phyloP scores from a whole-genome alignment of 2,113 vertebrate genomes.

The Oreochromis spilurus region DNA sequence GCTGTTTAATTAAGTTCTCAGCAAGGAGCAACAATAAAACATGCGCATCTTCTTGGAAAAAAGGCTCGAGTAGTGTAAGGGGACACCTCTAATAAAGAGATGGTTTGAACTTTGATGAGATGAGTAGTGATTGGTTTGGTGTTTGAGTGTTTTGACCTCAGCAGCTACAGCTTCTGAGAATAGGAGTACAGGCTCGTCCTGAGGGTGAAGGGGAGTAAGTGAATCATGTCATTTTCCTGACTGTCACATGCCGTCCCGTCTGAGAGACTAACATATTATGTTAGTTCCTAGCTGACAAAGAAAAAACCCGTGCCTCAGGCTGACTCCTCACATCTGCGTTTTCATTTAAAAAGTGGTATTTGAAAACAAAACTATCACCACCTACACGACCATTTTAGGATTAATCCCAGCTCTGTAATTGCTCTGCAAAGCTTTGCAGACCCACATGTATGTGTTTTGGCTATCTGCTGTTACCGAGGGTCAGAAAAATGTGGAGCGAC shows the following conservation, averaged over 20 bases:
- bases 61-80: not conserved
- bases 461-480: not conserved
- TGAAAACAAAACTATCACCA: not conserved
- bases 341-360: not conserved
- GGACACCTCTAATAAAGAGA: not conserved
- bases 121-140: not conserved
- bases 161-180: slow-evolving; percentile 1
- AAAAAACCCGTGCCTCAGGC: not conserved
- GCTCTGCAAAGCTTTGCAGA: not conserved
- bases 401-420: not conserved
- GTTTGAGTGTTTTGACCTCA: not conserved
- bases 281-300: not conserved
- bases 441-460: not conserved
- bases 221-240: not conserved
- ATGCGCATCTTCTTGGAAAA: not conserved
- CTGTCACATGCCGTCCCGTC: not conserved
- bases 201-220: not conserved
- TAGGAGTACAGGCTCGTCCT: not conserved
- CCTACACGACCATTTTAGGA: not conserved
- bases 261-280: not conserved
- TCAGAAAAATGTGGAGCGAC: not conserved
- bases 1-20: not conserved
- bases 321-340: not conserved
- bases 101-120: not conserved
- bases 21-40: not conserved